phyloP scores from a whole-genome alignment of 2,888 invertebrate genomes.

The Diogma glabrata region DNA sequence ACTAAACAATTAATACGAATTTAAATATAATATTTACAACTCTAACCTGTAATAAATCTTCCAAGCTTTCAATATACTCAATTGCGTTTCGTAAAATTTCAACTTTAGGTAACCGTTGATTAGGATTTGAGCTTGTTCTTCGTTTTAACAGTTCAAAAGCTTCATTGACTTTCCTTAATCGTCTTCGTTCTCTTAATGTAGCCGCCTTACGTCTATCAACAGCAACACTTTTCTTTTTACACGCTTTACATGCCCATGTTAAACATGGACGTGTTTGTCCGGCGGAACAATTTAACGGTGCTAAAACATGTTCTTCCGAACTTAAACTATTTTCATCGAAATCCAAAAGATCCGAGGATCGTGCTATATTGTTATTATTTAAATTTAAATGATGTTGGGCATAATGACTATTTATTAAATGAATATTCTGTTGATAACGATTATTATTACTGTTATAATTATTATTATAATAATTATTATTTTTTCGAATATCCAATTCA shows the following conservation, averaged over 20 bases:
- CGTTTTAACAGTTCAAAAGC: slow-evolving; percentile 92
- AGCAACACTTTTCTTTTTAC: slow-evolving; percentile 90
- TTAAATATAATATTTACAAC: too few relatives aligned
- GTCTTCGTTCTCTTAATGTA: slow-evolving; percentile 82
- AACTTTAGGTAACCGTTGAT: slow-evolving; percentile 92
- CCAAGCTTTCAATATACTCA: slow-evolving; percentile 89
- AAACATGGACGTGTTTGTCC: slow-evolving; percentile 59
- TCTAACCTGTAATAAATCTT: slow-evolving; percentile 69
- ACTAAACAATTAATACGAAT: too few relatives aligned
- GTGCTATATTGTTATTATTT: too few relatives aligned
- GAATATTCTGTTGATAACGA: too few relatives aligned
- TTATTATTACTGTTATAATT: too few relatives aligned
- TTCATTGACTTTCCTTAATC: slow-evolving; percentile 94
- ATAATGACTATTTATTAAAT: too few relatives aligned
- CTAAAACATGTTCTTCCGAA: slow-evolving; percentile 35
- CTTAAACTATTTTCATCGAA: slow-evolving; percentile 35
- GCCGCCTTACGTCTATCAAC: slow-evolving; percentile 96
- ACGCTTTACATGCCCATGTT: slow-evolving; percentile 95
- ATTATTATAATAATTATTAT: too few relatives aligned
- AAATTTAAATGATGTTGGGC: too few relatives aligned
- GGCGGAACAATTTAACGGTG: slow-evolving; percentile 38
- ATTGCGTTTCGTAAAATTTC: slow-evolving; percentile 96
- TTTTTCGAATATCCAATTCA: too few relatives aligned
- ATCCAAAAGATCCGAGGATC: too few relatives aligned
- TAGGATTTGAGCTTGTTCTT: slow-evolving; percentile 88